Evolutionary conservation across 2,113 vertebrate species (phyloP).

Genomic region (Notarius quadriscutis): DNA sequence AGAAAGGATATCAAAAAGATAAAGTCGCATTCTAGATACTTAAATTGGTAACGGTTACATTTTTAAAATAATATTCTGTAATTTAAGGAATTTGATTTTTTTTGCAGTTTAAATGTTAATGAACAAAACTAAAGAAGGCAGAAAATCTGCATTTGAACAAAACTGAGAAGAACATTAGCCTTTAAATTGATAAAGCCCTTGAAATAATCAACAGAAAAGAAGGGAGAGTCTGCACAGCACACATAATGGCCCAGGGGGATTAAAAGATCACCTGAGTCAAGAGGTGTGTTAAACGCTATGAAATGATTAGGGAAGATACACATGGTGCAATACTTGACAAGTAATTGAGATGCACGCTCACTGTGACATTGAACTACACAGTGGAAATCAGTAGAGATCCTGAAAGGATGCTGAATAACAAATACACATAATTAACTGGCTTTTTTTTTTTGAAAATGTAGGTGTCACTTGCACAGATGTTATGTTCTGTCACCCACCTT

Average conservation of each 20-base stretch:
- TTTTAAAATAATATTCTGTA: conserved; percentile 69
- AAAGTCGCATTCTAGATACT: conserved; percentile 73
- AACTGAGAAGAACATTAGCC: neutral
- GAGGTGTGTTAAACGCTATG: conserved; percentile 50
- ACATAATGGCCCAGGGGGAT: conserved; percentile 54
- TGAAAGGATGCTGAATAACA: neutral
- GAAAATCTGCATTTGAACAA: neutral
- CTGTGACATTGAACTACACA: conserved; percentile 14
- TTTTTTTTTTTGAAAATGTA: neutral
- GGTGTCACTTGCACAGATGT: neutral
- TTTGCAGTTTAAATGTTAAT: conserved; percentile 7
- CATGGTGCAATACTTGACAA: conserved; percentile 18
- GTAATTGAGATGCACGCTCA: conserved; percentile 42
- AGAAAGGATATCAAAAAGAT: conserved; percentile 79
- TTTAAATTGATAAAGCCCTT: conserved; percentile 33
- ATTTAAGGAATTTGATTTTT: conserved; percentile 26
- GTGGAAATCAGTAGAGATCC: neutral
- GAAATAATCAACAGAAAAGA: conserved; percentile 35
- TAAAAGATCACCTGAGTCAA: conserved; percentile 61
- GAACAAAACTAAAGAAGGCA: neutral
- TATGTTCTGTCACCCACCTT: neutral
- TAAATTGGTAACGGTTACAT: conserved; percentile 70
- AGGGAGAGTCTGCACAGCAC: conserved; percentile 36
- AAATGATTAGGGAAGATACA: conserved; percentile 57
- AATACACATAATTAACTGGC: neutral